These are phyloP conservation scores for Octodon degus DNA, from an alignment of 2,113 vertebrate species.

Conservation along the genomic window DNA sequence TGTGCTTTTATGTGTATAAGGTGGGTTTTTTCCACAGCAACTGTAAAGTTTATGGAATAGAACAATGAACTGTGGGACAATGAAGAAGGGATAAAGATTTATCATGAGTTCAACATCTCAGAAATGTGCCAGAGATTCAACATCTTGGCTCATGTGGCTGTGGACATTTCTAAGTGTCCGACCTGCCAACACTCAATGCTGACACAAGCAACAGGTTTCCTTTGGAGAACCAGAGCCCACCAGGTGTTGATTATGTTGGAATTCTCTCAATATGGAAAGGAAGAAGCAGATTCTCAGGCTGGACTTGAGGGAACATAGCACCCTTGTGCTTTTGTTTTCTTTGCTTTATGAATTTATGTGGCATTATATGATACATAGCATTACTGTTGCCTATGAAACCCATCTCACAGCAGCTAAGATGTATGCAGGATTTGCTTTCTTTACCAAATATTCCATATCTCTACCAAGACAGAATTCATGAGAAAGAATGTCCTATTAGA, in stretches of 20 bases:
- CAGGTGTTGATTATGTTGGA: not conserved
- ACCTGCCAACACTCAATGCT: not conserved
- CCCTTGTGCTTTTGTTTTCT: too few species aligned
- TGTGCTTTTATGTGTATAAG: not conserved
- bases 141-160: not conserved
- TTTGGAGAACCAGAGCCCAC: not conserved
- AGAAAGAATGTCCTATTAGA: not conserved
- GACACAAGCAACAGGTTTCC: not conserved
- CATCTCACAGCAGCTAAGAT: not conserved
- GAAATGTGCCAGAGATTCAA: not conserved
- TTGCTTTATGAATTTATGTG: not conserved
- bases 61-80: not conserved
- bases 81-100: not conserved
- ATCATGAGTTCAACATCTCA: not conserved
- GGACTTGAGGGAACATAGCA: not conserved
- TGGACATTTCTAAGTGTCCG: not conserved
- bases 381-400: not conserved
- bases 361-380: not conserved
- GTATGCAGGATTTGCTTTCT: not conserved
- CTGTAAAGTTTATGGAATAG: not conserved
- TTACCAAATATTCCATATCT: not conserved
- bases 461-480: not conserved
- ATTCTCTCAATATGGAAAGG: not conserved
- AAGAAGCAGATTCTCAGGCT: not conserved
- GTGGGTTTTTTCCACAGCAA: not conserved